Percentiles rank a stretch among this genome's conserved stretches.
phyloP scores from a whole-genome alignment of 2,888 invertebrate genomes.

The Stenichneumon culpator region DNA sequence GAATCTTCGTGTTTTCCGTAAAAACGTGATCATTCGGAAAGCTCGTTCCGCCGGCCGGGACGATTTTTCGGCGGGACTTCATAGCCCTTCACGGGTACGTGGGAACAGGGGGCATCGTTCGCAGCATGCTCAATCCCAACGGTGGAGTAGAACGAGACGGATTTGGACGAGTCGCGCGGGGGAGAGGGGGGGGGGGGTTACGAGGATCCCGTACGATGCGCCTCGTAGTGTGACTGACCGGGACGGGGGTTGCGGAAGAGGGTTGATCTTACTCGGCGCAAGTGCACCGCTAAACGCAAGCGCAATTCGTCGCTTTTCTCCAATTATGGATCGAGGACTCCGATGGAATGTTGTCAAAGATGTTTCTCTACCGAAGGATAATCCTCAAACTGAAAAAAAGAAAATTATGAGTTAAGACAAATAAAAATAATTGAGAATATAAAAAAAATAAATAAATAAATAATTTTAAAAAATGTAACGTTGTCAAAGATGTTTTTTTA shows the following conservation, averaged over 20 bases:
- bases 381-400: background rate
- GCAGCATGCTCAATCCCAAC: conserved; percentile 16
- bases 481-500: conserved; percentile 3
- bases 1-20: background rate
- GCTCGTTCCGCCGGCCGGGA: conserved; percentile 16
- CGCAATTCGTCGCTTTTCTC: conserved; percentile 64
- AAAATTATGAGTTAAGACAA: too few relatives aligned
- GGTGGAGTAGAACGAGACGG: conserved; percentile 26
- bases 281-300: conserved; percentile 66
- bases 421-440: background rate
- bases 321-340: conserved; percentile 71
- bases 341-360: conserved; percentile 18
- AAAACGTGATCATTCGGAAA: background rate
- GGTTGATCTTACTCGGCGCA: conserved; percentile 70
- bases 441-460: background rate
- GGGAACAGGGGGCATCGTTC: background rate
- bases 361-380: background rate
- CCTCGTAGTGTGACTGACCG: conserved; percentile 56
- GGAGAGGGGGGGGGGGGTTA: background rate
- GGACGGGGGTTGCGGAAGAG: conserved; percentile 38
- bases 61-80: conserved; percentile 67
- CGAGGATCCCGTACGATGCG: conserved; percentile 59
- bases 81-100: conserved; percentile 38
- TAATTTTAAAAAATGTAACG: background rate
- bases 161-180: conserved; percentile 26